These are phyloP conservation scores for Callorhinus ursinus DNA, from an alignment of 2,113 vertebrate genomes.

Conservation along the genomic window DNA sequence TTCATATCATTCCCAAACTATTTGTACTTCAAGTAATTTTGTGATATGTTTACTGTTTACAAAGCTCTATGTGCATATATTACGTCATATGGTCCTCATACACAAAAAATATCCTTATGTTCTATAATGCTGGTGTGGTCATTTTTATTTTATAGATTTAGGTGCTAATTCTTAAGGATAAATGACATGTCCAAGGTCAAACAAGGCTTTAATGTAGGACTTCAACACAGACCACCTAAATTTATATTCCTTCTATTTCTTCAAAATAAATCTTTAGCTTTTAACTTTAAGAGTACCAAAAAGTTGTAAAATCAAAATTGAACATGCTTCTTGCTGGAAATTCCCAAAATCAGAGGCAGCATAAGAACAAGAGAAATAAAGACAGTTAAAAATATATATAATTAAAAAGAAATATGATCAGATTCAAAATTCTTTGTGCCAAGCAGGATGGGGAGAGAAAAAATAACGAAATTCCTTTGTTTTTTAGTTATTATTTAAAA, in stretches of 20 bases:
- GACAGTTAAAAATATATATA: not conserved
- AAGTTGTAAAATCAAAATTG: not conserved
- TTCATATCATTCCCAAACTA: not conserved
- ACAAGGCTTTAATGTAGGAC: not conserved
- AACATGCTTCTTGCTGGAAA: not conserved
- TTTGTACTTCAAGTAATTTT: not conserved
- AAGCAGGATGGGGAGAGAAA: not conserved
- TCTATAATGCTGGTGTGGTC: not conserved
- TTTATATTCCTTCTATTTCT: not conserved
- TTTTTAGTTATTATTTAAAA: constrained; percentile 22
- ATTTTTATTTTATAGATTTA: not conserved
- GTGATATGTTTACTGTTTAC: not conserved
- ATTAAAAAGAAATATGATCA: not conserved
- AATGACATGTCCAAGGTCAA: not conserved
- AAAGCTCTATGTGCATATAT: not conserved
- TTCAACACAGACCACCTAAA: not conserved
- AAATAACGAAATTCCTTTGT: not conserved
- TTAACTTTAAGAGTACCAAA: constrained; percentile 7
- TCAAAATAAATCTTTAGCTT: not conserved
- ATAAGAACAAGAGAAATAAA: not conserved
- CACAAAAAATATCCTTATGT: not conserved
- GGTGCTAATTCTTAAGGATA: not conserved
- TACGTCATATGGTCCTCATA: not conserved
- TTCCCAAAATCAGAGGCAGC: not conserved
- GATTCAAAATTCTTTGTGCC: not conserved